Conservation (phyloP, 2,113 vertebrate genomes). For the Passerina amoena region DNA sequence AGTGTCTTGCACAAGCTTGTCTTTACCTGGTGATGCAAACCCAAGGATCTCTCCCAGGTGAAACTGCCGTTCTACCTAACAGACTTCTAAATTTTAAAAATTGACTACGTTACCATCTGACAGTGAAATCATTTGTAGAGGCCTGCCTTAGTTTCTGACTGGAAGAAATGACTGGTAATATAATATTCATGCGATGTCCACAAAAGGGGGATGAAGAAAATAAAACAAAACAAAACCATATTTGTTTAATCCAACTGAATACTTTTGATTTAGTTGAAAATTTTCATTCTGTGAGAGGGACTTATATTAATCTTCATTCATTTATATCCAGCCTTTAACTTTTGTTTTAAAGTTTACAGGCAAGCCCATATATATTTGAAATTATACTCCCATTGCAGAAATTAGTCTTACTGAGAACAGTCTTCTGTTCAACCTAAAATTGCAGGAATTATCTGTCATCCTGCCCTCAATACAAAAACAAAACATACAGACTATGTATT, state of each 20-base stretch:
- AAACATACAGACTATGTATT: not conserved
- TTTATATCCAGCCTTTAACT: not conserved
- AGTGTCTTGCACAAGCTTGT: fast-evolving
- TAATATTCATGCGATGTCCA: not conserved
- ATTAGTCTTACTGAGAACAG: not conserved
- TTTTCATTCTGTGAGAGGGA: not conserved
- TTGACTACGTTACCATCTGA: not conserved
- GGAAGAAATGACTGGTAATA: not conserved
- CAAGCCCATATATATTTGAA: not conserved
- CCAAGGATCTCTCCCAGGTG: not conserved
- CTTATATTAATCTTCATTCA: not conserved
- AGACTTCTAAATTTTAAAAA: not conserved
- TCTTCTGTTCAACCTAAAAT: not conserved
- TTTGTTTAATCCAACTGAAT: not conserved
- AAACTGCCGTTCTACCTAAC: not conserved
- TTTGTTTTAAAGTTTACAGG: not conserved
- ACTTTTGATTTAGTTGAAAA: not conserved
- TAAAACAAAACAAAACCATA: not conserved
- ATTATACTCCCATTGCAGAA: not conserved
- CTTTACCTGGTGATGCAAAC: not conserved
- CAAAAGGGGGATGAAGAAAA: not conserved
- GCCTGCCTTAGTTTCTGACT: not conserved
- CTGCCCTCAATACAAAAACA: not conserved
- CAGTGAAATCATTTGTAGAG: not conserved
- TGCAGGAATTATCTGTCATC: not conserved